Base-by-base conservation (phyloP, 2,888 invertebrate species). In the Dione vanillae region DNA sequence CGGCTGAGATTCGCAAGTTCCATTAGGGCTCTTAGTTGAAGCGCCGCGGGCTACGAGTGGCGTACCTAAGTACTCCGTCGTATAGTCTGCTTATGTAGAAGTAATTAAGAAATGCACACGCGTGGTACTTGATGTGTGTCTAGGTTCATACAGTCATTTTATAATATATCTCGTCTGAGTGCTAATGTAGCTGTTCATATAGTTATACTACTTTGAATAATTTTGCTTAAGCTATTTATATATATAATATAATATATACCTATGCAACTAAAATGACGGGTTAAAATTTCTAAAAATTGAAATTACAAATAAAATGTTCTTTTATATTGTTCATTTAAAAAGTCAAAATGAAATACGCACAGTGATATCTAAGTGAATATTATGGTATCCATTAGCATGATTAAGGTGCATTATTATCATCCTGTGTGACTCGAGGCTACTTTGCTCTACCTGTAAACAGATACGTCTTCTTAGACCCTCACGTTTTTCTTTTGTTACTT, bases 381-480 rank as follows among this genome's bases (percentile, higher is more conserved):
- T 59, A 56, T 49, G 51, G 14, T 64, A 59, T 27, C 45, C 58
- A 61, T 43, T 47, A 59, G 67, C 65, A 61, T n/a, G n/a, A n/a
- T n/a, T n/a, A n/a, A 59, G 52, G 65, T 70, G 54, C 59, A 64
- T 65, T 72, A 65, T 67, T 67, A 49, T 66, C 45, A 66, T 47
- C 54, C n/a, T 64, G 64, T 45, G n/a, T 43, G 62, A n/a, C n/a
- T n/a, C n/a, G n/a, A 52, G 62, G 64, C 59, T 67, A 64, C 47
- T 67, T 70, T 72, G 20, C 68, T 59, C 20, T 54, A 43, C 65
- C 58, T 65, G 65, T 66, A 72, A 75, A 67, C 69, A 68, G 74
- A 74, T 75, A 75, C 74, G 72, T 69, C 65, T 49, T 49, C 19
- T 66, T 68, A 71, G 70, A 68, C 67, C 62, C 62, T 67, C 61